A percentile compares a stretch with the other conserved stretches of the same genome.
Conservation (phyloP, 2,888 invertebrate genomes). For the Drosophila anomelani region DNA sequence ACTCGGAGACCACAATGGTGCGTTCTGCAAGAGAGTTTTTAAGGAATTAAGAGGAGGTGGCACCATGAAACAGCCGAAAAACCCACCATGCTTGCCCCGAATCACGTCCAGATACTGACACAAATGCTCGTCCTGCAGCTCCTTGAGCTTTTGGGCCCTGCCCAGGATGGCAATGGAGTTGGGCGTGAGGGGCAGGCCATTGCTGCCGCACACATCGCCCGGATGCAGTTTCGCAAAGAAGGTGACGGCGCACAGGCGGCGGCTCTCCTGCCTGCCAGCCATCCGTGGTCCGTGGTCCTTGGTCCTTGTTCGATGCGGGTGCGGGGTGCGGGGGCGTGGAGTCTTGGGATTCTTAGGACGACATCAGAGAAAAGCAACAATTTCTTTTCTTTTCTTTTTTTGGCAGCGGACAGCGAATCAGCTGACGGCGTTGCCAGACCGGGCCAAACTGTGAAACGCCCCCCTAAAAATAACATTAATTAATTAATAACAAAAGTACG, state of each 20-base stretch:
- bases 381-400: conserved; percentile 33
- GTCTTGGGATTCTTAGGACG: not conserved
- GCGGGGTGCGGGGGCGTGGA: not conserved
- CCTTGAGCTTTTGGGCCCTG: conserved; percentile 92
- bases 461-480: not conserved
- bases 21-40: conserved; percentile 86
- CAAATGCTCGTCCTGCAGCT: conserved; percentile 91
- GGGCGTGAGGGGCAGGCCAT: conserved; percentile 97
- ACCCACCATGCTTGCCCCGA: conserved; percentile 95
- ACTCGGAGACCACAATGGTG: conserved; percentile 93
- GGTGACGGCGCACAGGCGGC: conserved; percentile 91
- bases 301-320: not conserved
- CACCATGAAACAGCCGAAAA: not conserved
- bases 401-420: conserved; percentile 16
- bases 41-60: not conserved
- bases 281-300: conserved; percentile 13
- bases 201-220: conserved; percentile 96
- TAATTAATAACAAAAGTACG: not conserved
- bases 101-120: conserved; percentile 96
- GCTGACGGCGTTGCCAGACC: conserved; percentile 32
- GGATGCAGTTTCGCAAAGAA: conserved; percentile 96
- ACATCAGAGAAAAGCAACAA: conserved; percentile 56
- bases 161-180: conserved; percentile 98
- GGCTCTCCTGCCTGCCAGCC: conserved; percentile 39
- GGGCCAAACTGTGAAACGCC: conserved; percentile 2